These are phyloP conservation scores for Dioctria rufipes DNA, from an alignment of 2,888 invertebrate genomes.

Conservation along the genomic window DNA sequence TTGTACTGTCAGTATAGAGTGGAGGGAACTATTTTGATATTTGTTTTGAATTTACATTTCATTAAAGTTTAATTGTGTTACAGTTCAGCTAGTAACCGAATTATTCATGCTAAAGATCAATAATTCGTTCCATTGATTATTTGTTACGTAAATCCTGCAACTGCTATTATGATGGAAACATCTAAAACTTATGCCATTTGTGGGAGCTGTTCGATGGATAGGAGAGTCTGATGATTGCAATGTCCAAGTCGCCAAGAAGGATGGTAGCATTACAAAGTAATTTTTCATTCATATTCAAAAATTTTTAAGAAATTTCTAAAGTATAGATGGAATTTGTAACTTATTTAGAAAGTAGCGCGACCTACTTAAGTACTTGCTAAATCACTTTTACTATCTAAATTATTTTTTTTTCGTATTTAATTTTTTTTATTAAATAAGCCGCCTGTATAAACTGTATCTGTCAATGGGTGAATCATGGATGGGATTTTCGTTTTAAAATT, in stretches of 20 bases:
- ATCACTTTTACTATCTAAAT: no score
- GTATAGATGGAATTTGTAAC: constrained; percentile 7
- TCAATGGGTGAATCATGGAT: no score
- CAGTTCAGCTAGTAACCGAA: constrained; percentile 98
- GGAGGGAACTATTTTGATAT: neutral
- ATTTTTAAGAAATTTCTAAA: constrained; percentile 60
- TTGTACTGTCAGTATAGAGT: no score
- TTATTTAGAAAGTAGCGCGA: constrained; percentile 56
- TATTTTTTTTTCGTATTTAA: neutral
- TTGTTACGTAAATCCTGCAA: constrained; percentile 94
- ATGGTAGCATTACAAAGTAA: constrained; percentile 92
- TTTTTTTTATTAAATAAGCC: neutral
- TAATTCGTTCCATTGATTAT: no score
- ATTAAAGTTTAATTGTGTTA: neutral
- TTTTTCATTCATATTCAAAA: neutral
- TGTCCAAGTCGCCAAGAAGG: constrained; percentile 96
- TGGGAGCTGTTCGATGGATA: no score
- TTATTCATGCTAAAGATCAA: constrained; percentile 99
- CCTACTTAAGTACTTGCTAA: no score
- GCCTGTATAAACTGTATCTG: no score
- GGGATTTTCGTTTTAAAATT: no score
- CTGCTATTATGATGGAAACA: constrained; percentile 92
- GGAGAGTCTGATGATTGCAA: no score
- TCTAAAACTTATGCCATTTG: constrained; percentile 96
- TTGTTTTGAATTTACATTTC: neutral